Conservation (phyloP, 2,888 invertebrate genomes). For the Pimpla rufipes region DNA sequence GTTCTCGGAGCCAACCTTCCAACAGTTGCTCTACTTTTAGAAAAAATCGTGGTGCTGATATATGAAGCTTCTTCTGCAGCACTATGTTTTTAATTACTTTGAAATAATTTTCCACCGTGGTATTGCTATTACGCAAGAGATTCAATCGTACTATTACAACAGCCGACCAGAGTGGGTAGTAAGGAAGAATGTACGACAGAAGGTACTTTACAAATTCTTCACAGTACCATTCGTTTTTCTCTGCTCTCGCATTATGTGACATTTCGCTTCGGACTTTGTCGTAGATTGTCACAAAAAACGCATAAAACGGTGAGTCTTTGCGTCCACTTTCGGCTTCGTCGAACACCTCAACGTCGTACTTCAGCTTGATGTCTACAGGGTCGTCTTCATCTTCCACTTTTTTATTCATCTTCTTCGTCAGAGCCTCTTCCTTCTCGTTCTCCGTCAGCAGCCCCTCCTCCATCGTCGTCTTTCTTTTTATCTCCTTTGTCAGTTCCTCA, state of each 20-base stretch:
- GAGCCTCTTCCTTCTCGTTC: too few species aligned
- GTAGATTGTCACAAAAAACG: not conserved
- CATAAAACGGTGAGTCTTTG: slow-evolving; percentile 6
- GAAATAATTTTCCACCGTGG: slow-evolving; percentile 55
- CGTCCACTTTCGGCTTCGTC: not conserved
- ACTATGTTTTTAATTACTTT: slow-evolving; percentile 39
- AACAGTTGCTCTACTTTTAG: slow-evolving; percentile 15
- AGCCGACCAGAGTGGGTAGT: slow-evolving; percentile 49
- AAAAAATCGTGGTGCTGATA: slow-evolving; percentile 29
- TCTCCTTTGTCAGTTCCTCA: too few species aligned
- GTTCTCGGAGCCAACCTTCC: slow-evolving; percentile 14
- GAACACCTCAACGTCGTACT: not conserved
- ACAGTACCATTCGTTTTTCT: slow-evolving; percentile 6
- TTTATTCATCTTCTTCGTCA: too few species aligned
- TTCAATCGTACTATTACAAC: slow-evolving; percentile 17
- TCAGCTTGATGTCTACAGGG: not conserved
- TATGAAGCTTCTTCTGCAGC: slow-evolving; percentile 10
- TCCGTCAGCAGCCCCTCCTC: too few species aligned
- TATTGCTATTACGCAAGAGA: slow-evolving; percentile 34
- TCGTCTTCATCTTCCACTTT: not conserved
- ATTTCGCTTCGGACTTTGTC: too few species aligned
- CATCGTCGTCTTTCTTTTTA: not conserved
- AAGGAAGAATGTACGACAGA: slow-evolving; percentile 34
- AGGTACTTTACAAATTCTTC: slow-evolving; percentile 33
- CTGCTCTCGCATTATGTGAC: not conserved